These are phyloP conservation scores for Hypomecis atomaria DNA, from an alignment of 2,888 invertebrate species.

Conservation along the genomic window DNA sequence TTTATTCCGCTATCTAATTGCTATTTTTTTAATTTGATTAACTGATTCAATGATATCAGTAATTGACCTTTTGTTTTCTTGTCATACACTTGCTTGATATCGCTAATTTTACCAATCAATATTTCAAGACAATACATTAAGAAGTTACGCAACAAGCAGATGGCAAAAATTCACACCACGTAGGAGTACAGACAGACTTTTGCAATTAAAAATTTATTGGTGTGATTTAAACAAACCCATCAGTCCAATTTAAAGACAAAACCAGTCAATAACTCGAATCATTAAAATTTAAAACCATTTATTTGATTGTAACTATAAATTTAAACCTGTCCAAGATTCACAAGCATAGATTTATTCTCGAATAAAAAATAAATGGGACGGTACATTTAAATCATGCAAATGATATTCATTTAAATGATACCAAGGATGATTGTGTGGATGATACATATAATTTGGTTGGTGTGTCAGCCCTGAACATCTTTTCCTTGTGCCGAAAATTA, in stretches of 20 bases:
- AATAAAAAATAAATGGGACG: slow-evolving; percentile 4
- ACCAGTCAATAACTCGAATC: slow-evolving; percentile 17
- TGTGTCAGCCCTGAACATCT: slow-evolving; percentile 10
- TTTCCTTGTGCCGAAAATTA: slow-evolving; percentile 5
- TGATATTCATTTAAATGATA: not conserved
- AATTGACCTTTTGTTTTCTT: no score
- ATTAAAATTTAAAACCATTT: slow-evolving; percentile 14
- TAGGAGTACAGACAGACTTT: slow-evolving; percentile 1
- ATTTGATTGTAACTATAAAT: slow-evolving; percentile 27
- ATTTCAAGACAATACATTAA: no score
- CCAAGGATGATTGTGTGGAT: no score
- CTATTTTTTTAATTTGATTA: no score
- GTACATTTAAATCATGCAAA: slow-evolving; percentile 1
- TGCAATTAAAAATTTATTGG: not conserved
- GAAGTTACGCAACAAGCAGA: no score
- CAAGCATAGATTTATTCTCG: slow-evolving; percentile 4
- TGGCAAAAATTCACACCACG: no score
- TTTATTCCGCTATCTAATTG: no score
- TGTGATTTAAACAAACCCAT: slow-evolving; percentile 20
- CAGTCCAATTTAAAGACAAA: slow-evolving; percentile 22
- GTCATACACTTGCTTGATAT: no score
- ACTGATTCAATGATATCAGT: no score
- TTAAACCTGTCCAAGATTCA: slow-evolving; percentile 22
- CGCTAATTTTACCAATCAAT: no score
- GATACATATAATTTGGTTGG: no score